phyloP scores from a whole-genome alignment of 2,113 vertebrate genomes.

The Lepus americanus region DNA sequence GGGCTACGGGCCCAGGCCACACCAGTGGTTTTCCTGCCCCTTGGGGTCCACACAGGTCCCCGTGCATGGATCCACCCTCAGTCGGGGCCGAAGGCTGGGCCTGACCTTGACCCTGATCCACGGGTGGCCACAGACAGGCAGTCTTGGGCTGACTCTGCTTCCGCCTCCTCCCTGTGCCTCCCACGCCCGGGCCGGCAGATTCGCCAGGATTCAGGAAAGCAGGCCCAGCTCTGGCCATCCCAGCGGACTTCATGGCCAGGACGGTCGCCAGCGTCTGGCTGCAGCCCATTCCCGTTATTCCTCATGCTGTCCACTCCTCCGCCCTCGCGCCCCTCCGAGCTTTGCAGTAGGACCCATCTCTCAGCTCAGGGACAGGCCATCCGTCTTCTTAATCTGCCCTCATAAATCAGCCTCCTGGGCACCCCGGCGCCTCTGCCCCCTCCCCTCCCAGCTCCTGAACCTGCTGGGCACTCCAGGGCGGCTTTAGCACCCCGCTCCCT shows the following conservation, averaged over 20 bases:
- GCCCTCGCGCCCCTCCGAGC: rapidly evolving
- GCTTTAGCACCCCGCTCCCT: not conserved
- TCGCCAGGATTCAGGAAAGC: rapidly evolving
- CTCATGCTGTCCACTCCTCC: not conserved
- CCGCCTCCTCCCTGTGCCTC: rapidly evolving
- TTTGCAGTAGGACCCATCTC: not conserved
- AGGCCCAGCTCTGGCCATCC: not conserved
- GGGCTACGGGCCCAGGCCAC: not conserved
- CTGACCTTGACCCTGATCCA: not conserved
- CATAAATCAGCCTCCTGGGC: conserved; percentile 41
- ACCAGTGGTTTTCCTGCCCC: not conserved
- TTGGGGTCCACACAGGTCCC: not conserved
- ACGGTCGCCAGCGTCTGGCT: not conserved
- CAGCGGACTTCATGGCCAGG: not conserved
- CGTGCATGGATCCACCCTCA: rapidly evolving
- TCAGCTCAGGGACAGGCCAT: not conserved
- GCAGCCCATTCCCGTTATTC: not conserved
- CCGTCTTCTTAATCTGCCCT: conserved; percentile 63
- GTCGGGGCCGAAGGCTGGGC: not conserved
- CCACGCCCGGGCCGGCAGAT: not conserved
- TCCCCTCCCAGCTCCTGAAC: not conserved
- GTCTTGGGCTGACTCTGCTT: rapidly evolving
- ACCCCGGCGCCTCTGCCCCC: not conserved
- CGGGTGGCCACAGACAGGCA: not conserved
- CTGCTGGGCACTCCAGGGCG: not conserved